Base-by-base conservation (phyloP, 2,888 invertebrate species). In the Polylopha cassiicola region DNA sequence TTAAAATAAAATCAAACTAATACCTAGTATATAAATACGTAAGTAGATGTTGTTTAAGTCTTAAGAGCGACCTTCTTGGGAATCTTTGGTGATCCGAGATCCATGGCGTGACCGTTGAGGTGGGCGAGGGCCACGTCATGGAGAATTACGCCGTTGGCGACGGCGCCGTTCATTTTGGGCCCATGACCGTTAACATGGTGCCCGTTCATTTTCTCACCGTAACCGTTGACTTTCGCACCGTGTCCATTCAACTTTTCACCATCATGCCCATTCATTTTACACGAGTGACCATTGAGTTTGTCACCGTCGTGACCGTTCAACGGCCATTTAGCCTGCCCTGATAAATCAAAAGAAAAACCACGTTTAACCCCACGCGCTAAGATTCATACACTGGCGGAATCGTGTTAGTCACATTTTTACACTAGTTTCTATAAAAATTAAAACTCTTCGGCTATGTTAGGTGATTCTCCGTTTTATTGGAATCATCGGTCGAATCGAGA, bases 71-170 rank as follows among this genome's bases (percentile, higher is more conserved):
- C 74, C 61, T 81, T 68, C 53, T 66, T 84, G 65, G 75, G 73
- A 61, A 81, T 82, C 79, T 84, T 84, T 77, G 84, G 84, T 73
- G 84, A 61, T 50, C 64, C 66, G 69, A 78, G 69, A 74, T 73
- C 73, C 58, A 73, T 62, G 13, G 41, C 21, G 37, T 46, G 45
- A 24, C 55, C 55, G 33, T 56, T 50, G 37, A 49, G 28, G 21
- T 21, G 21, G 30, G 13, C 30, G 13, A 20, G 9, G 16, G 39
- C 7, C 8, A 13, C 39, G 6, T 11, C 36, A 21, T 10, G 8
- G 14, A 11, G 11, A n/a, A n/a, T n/a, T 15, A 15, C 26, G 27
- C 21, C 21, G 20, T 8, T 7, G 20, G 38, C 14, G 18, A 13
- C 23, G 17, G 10, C 30, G 18, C 28, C 28, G n/a, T 6, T 3